These are phyloP conservation scores for Nyleta sp. DNA, from an alignment of 2,888 invertebrate species.

Conservation along the genomic window DNA sequence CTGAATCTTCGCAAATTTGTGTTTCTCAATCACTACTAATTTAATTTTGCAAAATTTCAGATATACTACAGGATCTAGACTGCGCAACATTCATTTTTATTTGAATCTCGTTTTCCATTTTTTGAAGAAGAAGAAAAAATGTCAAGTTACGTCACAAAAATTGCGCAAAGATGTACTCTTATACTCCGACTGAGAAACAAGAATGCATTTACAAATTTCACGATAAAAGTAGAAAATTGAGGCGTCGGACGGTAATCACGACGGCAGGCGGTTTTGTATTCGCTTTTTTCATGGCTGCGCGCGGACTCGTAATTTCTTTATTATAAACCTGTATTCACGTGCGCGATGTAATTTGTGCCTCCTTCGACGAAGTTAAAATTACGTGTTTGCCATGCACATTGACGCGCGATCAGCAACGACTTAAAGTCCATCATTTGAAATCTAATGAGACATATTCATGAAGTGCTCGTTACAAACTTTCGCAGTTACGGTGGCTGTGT, in stretches of 20 bases:
- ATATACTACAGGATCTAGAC: too few species aligned
- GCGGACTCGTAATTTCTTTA: slow-evolving; percentile 46
- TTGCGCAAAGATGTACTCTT: too few species aligned
- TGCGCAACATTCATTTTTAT: too few species aligned
- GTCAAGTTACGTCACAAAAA: neutral
- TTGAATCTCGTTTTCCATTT: too few species aligned
- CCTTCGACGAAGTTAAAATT: slow-evolving; percentile 41
- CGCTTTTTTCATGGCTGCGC: slow-evolving; percentile 15
- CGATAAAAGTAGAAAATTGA: slow-evolving; percentile 44
- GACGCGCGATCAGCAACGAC: slow-evolving; percentile 33
- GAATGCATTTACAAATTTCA: slow-evolving; percentile 29
- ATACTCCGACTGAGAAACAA: neutral
- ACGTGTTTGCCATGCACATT: slow-evolving; percentile 45
- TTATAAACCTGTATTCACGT: slow-evolving; percentile 53
- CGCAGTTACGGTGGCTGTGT: neutral
- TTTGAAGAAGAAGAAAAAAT: too few species aligned
- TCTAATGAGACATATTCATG: slow-evolving; percentile 41
- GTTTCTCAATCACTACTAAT: too few species aligned
- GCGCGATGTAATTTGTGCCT: slow-evolving; percentile 46
- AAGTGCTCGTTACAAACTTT: slow-evolving; percentile 18
- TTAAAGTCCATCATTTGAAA: slow-evolving; percentile 32
- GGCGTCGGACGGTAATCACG: slow-evolving; percentile 6
- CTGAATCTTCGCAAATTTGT: too few species aligned
- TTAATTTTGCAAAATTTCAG: too few species aligned
- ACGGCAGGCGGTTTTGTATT: slow-evolving; percentile 14